Percentiles rank a stretch among this genome's conserved stretches.
phyloP scores from a whole-genome alignment of 2,113 vertebrate species.

The Cynoglossus semilaevis region DNA sequence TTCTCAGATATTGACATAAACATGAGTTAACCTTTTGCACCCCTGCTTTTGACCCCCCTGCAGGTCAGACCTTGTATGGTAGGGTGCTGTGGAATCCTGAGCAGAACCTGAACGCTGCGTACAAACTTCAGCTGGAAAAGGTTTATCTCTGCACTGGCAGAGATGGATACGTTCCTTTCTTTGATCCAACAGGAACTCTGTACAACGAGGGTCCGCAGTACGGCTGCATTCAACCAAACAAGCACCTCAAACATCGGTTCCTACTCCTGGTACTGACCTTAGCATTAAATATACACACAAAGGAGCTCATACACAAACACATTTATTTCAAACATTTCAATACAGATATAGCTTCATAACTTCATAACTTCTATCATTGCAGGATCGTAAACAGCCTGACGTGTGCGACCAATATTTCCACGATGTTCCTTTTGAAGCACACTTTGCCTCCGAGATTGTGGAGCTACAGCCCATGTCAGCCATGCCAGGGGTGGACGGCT shows the following conservation, averaged over 20 bases:
- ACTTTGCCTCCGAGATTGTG: conserved; percentile 83
- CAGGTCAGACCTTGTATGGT: conserved; percentile 92
- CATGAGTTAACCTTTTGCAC: background rate
- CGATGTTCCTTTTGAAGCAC: conserved; percentile 92
- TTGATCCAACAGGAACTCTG: conserved; percentile 92
- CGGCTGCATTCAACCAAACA: conserved; percentile 96
- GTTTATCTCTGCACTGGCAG: conserved; percentile 95
- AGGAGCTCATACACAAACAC: no score
- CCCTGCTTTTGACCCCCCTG: conserved; percentile 20
- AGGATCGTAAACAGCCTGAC: conserved; percentile 95
- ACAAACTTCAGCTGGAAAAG: conserved; percentile 93
- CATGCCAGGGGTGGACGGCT: conserved; percentile 94
- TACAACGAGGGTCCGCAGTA: conserved; percentile 97
- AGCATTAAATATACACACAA: background rate
- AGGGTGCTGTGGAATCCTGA: conserved; percentile 95
- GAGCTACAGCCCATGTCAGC: conserved; percentile 83
- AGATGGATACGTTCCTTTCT: conserved; percentile 95
- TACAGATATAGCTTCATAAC: background rate
- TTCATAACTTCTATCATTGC: background rate
- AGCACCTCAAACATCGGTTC: conserved; percentile 92
- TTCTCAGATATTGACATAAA: background rate
- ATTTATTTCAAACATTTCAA: no score
- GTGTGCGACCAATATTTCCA: conserved; percentile 90
- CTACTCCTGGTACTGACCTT: conserved; percentile 83
- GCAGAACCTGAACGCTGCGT: conserved; percentile 92